These are phyloP conservation scores for Leucoraja ocellata DNA, from an alignment of 2,797 vertebrate species.

Conservation along the genomic window DNA sequence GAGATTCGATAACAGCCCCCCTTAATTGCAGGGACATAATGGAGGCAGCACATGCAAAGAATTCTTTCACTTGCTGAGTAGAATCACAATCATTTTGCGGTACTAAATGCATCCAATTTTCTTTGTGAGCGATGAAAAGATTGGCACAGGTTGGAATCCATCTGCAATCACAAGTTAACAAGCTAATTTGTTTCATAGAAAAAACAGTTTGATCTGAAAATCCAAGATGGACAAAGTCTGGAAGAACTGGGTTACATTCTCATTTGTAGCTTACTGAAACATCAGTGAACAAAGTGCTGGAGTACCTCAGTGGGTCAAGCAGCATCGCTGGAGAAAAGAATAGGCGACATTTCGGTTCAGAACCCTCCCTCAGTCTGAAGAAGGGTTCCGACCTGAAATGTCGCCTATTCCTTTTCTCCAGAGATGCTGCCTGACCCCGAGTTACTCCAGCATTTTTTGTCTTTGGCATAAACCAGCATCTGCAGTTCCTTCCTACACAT, in stretches of 20 bases:
- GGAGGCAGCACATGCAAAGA: constrained; percentile 67
- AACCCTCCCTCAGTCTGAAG: too few relatives aligned
- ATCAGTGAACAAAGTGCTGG: too few relatives aligned
- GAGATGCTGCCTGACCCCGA: too few relatives aligned
- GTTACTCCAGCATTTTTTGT: too few relatives aligned
- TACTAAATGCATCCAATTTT: constrained; percentile 64
- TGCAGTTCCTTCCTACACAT: too few relatives aligned
- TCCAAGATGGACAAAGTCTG: background rate
- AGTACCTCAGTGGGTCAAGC: too few relatives aligned
- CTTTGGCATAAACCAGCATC: too few relatives aligned
- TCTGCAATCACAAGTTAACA: constrained; percentile 51
- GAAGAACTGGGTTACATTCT: background rate
- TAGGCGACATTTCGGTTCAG: too few relatives aligned
- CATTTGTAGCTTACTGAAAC: background rate
- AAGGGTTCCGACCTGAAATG: too few relatives aligned
- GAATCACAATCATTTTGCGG: constrained; percentile 54
- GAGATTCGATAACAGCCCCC: constrained; percentile 69
- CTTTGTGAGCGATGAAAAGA: constrained; percentile 58
- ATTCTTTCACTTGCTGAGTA: constrained; percentile 57
- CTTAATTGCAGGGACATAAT: constrained; percentile 85
- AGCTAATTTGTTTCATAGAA: background rate
- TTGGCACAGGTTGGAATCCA: constrained; percentile 77
- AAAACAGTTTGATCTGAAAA: background rate
- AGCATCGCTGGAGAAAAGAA: too few relatives aligned
- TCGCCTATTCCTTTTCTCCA: too few relatives aligned